Conservation (phyloP, 2,888 invertebrate species). For the Microplitis deprimator region DNA sequence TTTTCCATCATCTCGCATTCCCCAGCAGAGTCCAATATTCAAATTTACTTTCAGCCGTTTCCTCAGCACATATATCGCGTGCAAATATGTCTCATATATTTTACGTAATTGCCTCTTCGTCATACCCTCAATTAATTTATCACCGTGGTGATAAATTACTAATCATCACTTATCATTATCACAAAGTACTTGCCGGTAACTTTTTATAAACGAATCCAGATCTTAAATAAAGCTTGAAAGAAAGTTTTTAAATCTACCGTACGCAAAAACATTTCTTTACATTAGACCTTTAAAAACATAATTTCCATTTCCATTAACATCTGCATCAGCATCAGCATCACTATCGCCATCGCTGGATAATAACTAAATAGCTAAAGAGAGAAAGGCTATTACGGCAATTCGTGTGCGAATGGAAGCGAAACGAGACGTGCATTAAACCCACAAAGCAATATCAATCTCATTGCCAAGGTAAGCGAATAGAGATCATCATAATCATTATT, state of each 20-base stretch:
- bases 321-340: slow-evolving; percentile 13
- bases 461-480: slow-evolving; percentile 32
- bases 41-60: not conserved
- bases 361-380: slow-evolving; percentile 14
- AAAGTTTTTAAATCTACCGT: not conserved
- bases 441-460: slow-evolving; percentile 30
- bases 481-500: slow-evolving; percentile 3
- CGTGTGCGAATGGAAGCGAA: slow-evolving; percentile 27
- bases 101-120: not conserved
- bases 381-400: slow-evolving; percentile 33
- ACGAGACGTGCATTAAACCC: slow-evolving; percentile 25
- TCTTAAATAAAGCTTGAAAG: not conserved
- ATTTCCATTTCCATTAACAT: too few relatives aligned
- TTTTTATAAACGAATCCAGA: not conserved
- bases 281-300: not conserved
- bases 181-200: too few relatives aligned
- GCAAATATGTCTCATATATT: not conserved
- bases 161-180: too few relatives aligned
- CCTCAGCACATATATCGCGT: not conserved
- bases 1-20: not conserved
- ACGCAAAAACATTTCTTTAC: not conserved
- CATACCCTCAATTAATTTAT: too few relatives aligned
- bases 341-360: not conserved
- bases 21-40: not conserved
- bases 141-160: too few relatives aligned